Evolutionary conservation across 2,888 invertebrate species (phyloP), one percentile per base, ranked within the genome.

Genomic region (Anthophora plumipes): DNA sequence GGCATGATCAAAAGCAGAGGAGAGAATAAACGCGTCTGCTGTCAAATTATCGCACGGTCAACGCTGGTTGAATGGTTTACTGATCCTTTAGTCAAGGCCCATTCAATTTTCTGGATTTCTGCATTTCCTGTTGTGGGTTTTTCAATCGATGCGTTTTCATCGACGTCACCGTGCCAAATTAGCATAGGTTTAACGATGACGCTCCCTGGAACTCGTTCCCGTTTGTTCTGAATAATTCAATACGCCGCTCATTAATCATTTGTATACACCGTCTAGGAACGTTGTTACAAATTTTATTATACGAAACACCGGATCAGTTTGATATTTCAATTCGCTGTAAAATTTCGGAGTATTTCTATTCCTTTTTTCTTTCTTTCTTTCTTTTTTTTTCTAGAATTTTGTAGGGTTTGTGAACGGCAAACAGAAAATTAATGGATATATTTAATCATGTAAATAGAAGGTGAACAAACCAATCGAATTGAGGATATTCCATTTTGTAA

Each of bases 81-180:
- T 39, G 22, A 52, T 14, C 39, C 52, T 39, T 39, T 66, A 39
- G 67, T 25, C 67, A 12, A 37, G 31, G 54, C 54, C 39, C 43
- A 46, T 63, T 71, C 71, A 31, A 71, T 71, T 71, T 50, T 25
- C 41, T 46, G 20, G 54, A 7, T 7, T 71, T 20, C 11, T 22
- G 37, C 54, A 12, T 5, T 69, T 52, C 41, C 50, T n/a, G 50
- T 59, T 50, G 41, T 22, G 25, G 41, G 52, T 52, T 61, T 61
- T 61, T 61, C 61, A 41, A 61, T 61, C 25, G 39, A 43, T 31
- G 1, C 70, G 31, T 12, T 50, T 31, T 46, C 37, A 60, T 46
- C 41, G 37, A 50, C 48, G 20, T 43, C 1, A 14, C 22, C 14
- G 11, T n/a, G 11, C n/a, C 39, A n/a, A 71, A 63, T 71, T 37